Evolutionary conservation across 1,140 invertebrate genomes (phyloP).

Genomic region (Drosophila neocordata): DNA sequence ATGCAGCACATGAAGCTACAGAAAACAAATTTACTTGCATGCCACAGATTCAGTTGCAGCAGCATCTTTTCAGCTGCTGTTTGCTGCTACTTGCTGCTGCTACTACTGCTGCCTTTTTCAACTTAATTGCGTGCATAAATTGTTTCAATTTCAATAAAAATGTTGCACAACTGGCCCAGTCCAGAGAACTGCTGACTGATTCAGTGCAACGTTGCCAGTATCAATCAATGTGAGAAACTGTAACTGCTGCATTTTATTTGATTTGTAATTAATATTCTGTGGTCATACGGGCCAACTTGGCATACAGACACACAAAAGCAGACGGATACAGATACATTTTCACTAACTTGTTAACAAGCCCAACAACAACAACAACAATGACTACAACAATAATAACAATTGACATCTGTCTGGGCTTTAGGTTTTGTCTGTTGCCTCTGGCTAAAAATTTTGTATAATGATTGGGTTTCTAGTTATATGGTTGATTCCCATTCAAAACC

Average conservation of each 20-base stretch:
- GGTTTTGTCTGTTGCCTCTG: constrained; percentile 34
- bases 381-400: constrained; percentile 31
- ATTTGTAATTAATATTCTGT: constrained; percentile 77
- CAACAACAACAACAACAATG: constrained; percentile 37
- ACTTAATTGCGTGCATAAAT: constrained; percentile 80
- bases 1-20: constrained; percentile 66
- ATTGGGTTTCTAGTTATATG: constrained; percentile 56
- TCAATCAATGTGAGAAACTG: constrained; percentile 73
- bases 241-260: constrained; percentile 50
- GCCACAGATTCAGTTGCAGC: constrained; percentile 62
- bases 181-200: neutral
- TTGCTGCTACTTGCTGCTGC: neutral
- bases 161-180: constrained; percentile 60
- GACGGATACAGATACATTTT: neutral
- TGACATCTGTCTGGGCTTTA: constrained; percentile 31
- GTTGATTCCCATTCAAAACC: neutral
- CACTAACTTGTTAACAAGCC: constrained; percentile 52
- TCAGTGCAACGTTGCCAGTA: constrained; percentile 33
- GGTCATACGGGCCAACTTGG: constrained; percentile 39
- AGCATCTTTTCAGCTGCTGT: neutral
- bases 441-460: constrained; percentile 67
- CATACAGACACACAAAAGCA: constrained; percentile 34
- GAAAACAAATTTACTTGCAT: constrained; percentile 77
- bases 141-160: constrained; percentile 77
- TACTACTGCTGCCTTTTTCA: constrained; percentile 29